Percentiles rank a stretch among this genome's conserved stretches.
These are phyloP conservation scores for Malacoraja senta DNA, from an alignment of 2,797 vertebrate genomes.

Conservation along the genomic window DNA sequence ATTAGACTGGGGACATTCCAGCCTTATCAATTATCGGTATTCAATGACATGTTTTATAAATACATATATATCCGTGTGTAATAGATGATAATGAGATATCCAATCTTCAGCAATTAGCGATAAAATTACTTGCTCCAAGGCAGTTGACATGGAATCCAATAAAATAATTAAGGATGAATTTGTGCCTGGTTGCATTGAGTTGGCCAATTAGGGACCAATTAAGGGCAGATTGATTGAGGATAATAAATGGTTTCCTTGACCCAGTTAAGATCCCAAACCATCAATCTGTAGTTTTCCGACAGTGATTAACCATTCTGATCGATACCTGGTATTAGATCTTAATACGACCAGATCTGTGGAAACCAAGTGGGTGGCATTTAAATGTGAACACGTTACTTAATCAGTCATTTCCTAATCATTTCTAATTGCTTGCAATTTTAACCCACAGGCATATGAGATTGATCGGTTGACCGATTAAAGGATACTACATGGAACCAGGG, in stretches of 20 bases:
- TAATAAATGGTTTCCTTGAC: constrained; percentile 6
- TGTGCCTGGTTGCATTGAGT: background rate
- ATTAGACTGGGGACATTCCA: background rate
- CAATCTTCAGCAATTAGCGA: background rate
- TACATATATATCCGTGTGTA: background rate
- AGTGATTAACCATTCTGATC: constrained; percentile 10
- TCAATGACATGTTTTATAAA: background rate
- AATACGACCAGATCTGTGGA: background rate
- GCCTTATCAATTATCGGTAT: background rate
- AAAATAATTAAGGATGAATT: background rate
- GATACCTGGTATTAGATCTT: background rate
- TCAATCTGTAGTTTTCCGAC: background rate
- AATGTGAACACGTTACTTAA: background rate
- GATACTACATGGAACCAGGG: too few species aligned
- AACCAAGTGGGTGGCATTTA: background rate
- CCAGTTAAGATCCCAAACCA: background rate
- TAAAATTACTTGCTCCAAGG: background rate
- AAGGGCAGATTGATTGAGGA: background rate
- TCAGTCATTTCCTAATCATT: background rate
- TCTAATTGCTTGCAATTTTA: background rate
- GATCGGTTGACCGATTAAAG: too few species aligned
- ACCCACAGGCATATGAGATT: background rate
- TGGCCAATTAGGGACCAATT: background rate
- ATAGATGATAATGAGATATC: background rate
- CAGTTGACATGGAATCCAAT: background rate